Conservation (phyloP, 1,140 invertebrate species). For the Macrocentrus cingulum region DNA sequence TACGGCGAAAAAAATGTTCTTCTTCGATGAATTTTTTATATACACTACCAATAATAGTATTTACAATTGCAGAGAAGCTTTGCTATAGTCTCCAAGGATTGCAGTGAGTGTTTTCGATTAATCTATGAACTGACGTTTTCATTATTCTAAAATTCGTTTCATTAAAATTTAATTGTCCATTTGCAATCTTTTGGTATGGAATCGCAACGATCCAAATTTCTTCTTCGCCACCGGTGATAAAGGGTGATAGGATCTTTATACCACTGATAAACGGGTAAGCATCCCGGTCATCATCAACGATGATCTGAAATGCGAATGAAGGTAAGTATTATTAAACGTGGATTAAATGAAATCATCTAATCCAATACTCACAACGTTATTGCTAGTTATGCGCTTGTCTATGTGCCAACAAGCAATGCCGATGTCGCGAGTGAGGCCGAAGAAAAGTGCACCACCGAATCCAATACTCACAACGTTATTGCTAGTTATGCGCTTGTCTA, state of each 20-base stretch:
- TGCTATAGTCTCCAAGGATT: slow-evolving; percentile 23
- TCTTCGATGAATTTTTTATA: too few species aligned
- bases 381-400: slow-evolving; percentile 14
- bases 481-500: slow-evolving; percentile 16
- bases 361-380: slow-evolving; percentile 33
- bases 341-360: slow-evolving; percentile 1
- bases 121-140: slow-evolving; percentile 28
- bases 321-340: too few species aligned
- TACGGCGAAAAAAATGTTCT: too few species aligned
- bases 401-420: slow-evolving; percentile 51
- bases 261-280: slow-evolving; percentile 68
- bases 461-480: slow-evolving; percentile 32
- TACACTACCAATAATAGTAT: not conserved
- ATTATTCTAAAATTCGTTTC: slow-evolving; percentile 45
- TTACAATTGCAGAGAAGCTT: not conserved
- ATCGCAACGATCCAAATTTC: slow-evolving; percentile 67
- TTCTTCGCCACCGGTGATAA: slow-evolving; percentile 59
- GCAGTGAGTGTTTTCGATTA: slow-evolving; percentile 47
- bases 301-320: slow-evolving; percentile 43
- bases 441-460: slow-evolving; percentile 46
- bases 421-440: slow-evolving; percentile 39
- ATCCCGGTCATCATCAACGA: slow-evolving; percentile 56
- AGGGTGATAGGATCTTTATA: slow-evolving; percentile 61
- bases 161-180: slow-evolving; percentile 33
- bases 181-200: slow-evolving; percentile 45